Conservation (phyloP, 2,797 vertebrate species). For the Prionace glauca region DNA sequence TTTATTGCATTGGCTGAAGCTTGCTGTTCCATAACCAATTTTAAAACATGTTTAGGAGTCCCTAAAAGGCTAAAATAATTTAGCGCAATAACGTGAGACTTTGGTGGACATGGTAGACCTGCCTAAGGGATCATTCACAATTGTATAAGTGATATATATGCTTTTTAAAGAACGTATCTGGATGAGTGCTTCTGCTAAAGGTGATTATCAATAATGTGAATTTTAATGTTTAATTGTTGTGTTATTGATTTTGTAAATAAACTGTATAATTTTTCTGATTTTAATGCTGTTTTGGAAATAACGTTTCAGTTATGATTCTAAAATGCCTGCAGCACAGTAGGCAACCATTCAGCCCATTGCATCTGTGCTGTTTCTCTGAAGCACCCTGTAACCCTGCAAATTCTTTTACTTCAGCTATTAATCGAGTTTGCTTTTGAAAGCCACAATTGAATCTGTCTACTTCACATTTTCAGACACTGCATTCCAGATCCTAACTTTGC, state of each 20-base stretch:
- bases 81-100: background rate
- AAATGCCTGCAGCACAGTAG: background rate
- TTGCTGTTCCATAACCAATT: background rate
- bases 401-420: background rate
- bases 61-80: background rate
- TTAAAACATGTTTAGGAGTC: background rate
- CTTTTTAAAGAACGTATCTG: background rate
- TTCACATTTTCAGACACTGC: no score
- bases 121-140: background rate
- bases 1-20: background rate
- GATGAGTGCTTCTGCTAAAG: background rate
- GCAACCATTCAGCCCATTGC: background rate
- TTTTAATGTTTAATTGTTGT: background rate
- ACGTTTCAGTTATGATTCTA: background rate
- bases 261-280: background rate
- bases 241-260: background rate
- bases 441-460: no score
- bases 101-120: background rate
- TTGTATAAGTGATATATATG: background rate
- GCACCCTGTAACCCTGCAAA: background rate
- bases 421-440: no score
- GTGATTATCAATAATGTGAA: background rate
- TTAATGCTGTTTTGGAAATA: background rate
- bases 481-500: no score
- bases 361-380: background rate